phyloP scores from a whole-genome alignment of 1,140 invertebrate species.

The Aphaenogaster rudis region DNA sequence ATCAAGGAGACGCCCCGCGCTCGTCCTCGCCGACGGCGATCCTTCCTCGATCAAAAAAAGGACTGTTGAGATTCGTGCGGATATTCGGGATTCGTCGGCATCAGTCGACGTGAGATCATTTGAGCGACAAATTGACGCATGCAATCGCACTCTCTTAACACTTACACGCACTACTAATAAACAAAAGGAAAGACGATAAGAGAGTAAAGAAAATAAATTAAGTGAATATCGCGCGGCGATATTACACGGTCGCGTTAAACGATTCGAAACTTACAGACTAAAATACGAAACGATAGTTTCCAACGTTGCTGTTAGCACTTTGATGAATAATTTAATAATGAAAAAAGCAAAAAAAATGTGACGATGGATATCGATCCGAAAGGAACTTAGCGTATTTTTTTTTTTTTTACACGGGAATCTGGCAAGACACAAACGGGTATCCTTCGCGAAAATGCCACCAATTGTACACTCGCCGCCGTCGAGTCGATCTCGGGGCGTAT shows the following conservation, averaged over 20 bases:
- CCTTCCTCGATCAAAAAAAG: background rate
- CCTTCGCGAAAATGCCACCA: background rate
- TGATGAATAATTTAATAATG: slow-evolving; percentile 32
- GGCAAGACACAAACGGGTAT: background rate
- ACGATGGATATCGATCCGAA: background rate
- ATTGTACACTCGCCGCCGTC: slow-evolving; percentile 8
- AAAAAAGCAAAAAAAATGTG: slow-evolving; percentile 7
- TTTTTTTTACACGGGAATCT: background rate
- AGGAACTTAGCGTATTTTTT: background rate
- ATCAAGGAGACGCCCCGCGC: slow-evolving; percentile 10
- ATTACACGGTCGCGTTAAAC: background rate
- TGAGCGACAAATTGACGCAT: slow-evolving; percentile 47
- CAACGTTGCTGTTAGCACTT: background rate
- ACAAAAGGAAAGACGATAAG: background rate
- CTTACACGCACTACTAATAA: slow-evolving; percentile 11
- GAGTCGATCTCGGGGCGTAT: slow-evolving; percentile 47
- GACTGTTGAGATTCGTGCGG: slow-evolving; percentile 7
- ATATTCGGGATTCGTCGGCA: slow-evolving; percentile 31
- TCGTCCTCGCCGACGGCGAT: slow-evolving; percentile 37
- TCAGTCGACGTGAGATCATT: slow-evolving; percentile 56
- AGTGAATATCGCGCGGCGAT: slow-evolving; percentile 17
- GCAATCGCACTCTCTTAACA: slow-evolving; percentile 14
- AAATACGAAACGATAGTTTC: background rate
- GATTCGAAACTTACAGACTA: slow-evolving; percentile 8
- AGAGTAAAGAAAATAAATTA: slow-evolving; percentile 34